Conservation (phyloP, 2,113 vertebrate species). For the Lampris incognitus region DNA sequence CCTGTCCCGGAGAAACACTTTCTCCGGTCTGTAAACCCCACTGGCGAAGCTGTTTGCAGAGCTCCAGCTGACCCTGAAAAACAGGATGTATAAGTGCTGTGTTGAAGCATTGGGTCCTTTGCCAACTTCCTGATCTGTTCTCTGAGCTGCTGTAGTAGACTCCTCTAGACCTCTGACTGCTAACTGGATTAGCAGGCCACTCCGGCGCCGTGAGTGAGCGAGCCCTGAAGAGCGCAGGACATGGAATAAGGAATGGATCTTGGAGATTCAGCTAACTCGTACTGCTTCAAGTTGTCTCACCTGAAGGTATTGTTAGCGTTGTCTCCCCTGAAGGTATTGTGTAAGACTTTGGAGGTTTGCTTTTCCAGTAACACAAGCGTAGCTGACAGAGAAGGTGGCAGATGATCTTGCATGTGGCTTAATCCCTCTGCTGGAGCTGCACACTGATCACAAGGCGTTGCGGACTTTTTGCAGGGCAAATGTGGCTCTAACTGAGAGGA, state of each 20-base stretch:
- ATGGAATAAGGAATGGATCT: conserved; percentile 13
- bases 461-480: too few species aligned
- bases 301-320: conserved; percentile 8
- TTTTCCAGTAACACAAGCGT: too few species aligned
- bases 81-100: conserved; percentile 5
- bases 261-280: conserved; percentile 2
- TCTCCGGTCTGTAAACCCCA: conserved; percentile 23
- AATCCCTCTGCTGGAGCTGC: too few species aligned
- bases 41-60: conserved; percentile 8
- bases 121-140: conserved; percentile 34
- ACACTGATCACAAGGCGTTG: too few species aligned
- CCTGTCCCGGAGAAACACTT: conserved; percentile 47
- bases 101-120: background rate
- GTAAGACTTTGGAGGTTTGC: too few species aligned
- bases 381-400: too few species aligned
- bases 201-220: conserved; percentile 12
- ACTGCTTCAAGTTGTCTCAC: conserved; percentile 15
- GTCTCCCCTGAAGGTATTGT: too few species aligned
- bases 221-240: background rate
- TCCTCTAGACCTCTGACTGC: conserved; percentile 6
- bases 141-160: conserved; percentile 36
- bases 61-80: conserved; percentile 1
- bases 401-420: too few species aligned
- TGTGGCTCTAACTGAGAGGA: background rate
- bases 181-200: conserved; percentile 36